These are phyloP conservation scores for Trissoscelio sp. DNA, from an alignment of 2,888 invertebrate genomes.

Conservation along the genomic window DNA sequence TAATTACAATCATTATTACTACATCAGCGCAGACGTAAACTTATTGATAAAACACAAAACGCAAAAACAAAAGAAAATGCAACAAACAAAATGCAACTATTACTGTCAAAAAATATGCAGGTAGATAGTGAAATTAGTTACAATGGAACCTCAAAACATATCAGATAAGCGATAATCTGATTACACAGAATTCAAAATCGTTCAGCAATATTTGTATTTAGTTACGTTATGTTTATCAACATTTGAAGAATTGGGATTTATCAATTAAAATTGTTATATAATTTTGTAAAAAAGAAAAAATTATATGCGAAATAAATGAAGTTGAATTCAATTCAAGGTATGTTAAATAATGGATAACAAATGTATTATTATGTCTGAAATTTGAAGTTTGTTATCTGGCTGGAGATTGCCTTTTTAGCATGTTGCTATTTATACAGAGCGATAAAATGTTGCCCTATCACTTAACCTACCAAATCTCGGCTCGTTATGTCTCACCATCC, in stretches of 20 bases:
- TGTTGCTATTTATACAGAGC: slow-evolving; percentile 37
- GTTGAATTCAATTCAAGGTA: no score
- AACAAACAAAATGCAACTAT: no score
- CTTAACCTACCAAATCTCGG: slow-evolving; percentile 52
- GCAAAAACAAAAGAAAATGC: background rate
- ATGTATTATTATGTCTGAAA: slow-evolving; percentile 1
- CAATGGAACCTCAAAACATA: background rate
- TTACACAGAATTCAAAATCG: background rate
- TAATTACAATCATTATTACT: slow-evolving; percentile 22
- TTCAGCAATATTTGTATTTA: background rate
- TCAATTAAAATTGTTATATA: no score
- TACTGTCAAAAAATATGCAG: background rate
- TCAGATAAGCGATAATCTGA: background rate
- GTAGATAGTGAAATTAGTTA: slow-evolving; percentile 11
- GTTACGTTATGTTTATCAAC: background rate
- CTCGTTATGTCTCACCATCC: slow-evolving; percentile 22
- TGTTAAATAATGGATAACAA: slow-evolving; percentile 6
- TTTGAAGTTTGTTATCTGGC: slow-evolving; percentile 2
- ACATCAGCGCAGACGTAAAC: slow-evolving; percentile 17
- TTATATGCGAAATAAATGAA: no score
- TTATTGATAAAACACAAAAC: slow-evolving; percentile 15
- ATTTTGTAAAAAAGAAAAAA: no score
- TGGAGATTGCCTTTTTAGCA: slow-evolving; percentile 30
- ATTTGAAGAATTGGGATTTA: slow-evolving; percentile 10
- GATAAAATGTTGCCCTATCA: slow-evolving; percentile 53